Conservation (phyloP, 2,113 vertebrate genomes). For the Cygnus buccinator region DNA sequence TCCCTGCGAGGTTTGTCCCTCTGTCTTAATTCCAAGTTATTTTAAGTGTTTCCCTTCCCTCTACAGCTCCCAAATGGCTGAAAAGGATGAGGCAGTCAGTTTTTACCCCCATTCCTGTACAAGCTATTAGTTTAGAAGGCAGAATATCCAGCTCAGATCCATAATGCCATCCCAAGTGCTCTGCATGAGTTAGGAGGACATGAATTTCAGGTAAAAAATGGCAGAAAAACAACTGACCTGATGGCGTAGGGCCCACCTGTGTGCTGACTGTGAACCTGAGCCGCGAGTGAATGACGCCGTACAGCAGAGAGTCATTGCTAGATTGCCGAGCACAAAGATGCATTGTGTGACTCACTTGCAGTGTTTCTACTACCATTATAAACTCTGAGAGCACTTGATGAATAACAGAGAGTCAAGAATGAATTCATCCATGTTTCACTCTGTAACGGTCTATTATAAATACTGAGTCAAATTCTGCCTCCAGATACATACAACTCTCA, state of each 20-base stretch:
- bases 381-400: conserved; percentile 41
- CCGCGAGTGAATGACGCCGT: background rate
- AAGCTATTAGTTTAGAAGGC: background rate
- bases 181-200: background rate
- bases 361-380: conserved; percentile 48
- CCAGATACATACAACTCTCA: conserved; percentile 36
- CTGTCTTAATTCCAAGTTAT: background rate
- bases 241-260: background rate
- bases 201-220: background rate
- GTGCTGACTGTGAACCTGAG: background rate
- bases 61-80: background rate
- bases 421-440: conserved; percentile 58
- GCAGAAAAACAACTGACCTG: background rate
- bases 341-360: conserved; percentile 27
- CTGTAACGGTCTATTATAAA: conserved; percentile 49
- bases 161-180: background rate
- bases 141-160: background rate
- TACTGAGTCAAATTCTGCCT: conserved; percentile 49
- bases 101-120: background rate
- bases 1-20: background rate
- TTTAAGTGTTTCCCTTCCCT: background rate
- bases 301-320: background rate
- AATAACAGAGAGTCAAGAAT: conserved; percentile 53
- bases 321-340: conserved; percentile 29
- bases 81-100: background rate